Evolutionary conservation across 2,888 invertebrate genomes (phyloP).

Genomic region (Conchocele bisecta): DNA sequence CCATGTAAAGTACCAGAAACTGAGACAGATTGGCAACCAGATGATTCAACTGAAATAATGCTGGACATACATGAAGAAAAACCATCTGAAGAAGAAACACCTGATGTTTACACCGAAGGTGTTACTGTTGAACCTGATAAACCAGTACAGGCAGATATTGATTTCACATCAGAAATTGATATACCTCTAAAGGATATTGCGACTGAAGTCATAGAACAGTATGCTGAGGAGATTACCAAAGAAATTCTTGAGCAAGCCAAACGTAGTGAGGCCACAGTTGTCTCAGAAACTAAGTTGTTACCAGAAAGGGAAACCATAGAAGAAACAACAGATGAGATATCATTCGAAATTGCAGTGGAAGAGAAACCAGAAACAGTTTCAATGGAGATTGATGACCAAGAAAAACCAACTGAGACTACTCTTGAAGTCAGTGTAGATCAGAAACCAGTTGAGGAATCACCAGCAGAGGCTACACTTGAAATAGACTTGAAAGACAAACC

Average conservation of each 20-base stretch:
- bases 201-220: conserved; percentile 46
- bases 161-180: neutral
- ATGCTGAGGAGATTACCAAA: conserved; percentile 40
- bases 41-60: neutral
- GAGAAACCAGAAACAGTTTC: conserved; percentile 6
- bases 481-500: too few species aligned
- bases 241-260: conserved; percentile 44
- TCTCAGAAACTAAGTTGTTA: conserved; percentile 20
- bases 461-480: too few species aligned
- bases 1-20: conserved; percentile 8
- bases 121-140: too few species aligned
- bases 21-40: neutral
- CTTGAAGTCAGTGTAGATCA: too few species aligned
- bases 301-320: conserved; percentile 27
- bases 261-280: neutral
- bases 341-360: neutral
- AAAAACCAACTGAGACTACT: too few species aligned
- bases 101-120: too few species aligned
- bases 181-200: conserved; percentile 9
- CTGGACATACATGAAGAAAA: conserved; percentile 6
- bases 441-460: too few species aligned
- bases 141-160: too few species aligned
- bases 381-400: conserved; percentile 18
- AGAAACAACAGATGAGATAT: conserved; percentile 15
- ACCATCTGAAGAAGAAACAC: too few species aligned